Conservation (phyloP, 2,888 invertebrate genomes). For the Ypsolopha scabrella region DNA sequence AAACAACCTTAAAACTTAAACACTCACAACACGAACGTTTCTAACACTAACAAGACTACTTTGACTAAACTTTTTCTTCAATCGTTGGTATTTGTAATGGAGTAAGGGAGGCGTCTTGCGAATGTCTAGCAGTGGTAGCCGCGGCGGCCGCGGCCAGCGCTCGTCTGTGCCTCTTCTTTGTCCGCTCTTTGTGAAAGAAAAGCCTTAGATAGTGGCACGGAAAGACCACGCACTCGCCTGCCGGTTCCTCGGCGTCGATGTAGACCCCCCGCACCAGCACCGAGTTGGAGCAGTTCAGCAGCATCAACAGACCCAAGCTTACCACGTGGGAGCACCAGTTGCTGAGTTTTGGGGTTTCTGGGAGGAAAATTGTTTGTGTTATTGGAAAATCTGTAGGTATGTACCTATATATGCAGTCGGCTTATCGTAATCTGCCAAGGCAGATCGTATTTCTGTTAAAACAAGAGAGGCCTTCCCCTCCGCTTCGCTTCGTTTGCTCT, state of each 20-base stretch:
- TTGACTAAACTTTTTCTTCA: slow-evolving; percentile 15
- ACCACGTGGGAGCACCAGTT: slow-evolving; percentile 85
- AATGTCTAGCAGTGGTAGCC: slow-evolving; percentile 26
- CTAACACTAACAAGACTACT: background rate
- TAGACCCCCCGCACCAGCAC: slow-evolving; percentile 88
- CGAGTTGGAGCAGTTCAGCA: slow-evolving; percentile 89
- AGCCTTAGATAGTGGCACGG: slow-evolving; percentile 86
- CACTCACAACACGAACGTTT: background rate
- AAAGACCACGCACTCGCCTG: slow-evolving; percentile 85
- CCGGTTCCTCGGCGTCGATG: slow-evolving; percentile 87
- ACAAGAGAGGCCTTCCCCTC: too few relatives aligned
- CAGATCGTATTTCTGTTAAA: too few relatives aligned
- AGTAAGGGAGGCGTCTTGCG: slow-evolving; percentile 33
- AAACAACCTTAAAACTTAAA: background rate
- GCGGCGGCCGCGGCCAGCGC: slow-evolving; percentile 40
- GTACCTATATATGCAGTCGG: too few relatives aligned
- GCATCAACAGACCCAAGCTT: slow-evolving; percentile 79
- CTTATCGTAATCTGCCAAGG: too few relatives aligned
- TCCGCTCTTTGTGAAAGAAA: slow-evolving; percentile 78
- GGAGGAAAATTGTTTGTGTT: background rate
- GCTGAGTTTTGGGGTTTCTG: slow-evolving; percentile 80
- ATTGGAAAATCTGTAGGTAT: too few relatives aligned
- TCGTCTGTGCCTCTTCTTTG: slow-evolving; percentile 67
- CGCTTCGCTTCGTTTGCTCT: too few relatives aligned
- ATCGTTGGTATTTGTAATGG: slow-evolving; percentile 6